Percentiles rank a stretch among this genome's conserved stretches.
Conservation (phyloP, 30 jellyfish, hydroid and myxozoan genomes). For the Aurelia sp. region DNA sequence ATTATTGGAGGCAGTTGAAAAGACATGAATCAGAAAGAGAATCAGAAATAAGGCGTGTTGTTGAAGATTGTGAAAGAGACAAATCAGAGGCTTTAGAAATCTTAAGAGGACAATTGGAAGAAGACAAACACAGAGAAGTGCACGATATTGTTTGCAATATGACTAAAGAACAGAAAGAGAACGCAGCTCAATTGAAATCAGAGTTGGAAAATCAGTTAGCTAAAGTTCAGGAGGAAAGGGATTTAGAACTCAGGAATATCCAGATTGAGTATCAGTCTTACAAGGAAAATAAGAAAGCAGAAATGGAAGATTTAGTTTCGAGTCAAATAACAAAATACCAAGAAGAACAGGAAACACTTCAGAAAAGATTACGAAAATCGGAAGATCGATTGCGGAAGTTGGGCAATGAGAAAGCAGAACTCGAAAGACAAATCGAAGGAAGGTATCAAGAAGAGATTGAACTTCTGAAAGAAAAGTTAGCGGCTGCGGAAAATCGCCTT, state of each 20-base stretch:
- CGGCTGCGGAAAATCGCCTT: slow-evolving; percentile 11
- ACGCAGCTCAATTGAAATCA: slow-evolving; percentile 28
- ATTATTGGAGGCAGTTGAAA: slow-evolving; percentile 49
- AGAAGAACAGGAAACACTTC: slow-evolving; percentile 57
- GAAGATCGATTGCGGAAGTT: slow-evolving; percentile 50
- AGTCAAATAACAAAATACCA: slow-evolving; percentile 58
- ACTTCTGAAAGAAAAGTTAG: slow-evolving; percentile 18
- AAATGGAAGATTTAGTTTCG: slow-evolving; percentile 58
- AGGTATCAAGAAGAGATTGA: slow-evolving; percentile 26
- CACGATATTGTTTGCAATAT: slow-evolving; percentile 60
- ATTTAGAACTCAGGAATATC: slow-evolving; percentile 49
- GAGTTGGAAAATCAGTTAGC: slow-evolving; percentile 62
- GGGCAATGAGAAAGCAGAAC: slow-evolving; percentile 40
- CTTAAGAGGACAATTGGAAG: slow-evolving; percentile 55
- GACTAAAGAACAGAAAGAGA: slow-evolving; percentile 63
- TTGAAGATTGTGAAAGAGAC: slow-evolving; percentile 43
- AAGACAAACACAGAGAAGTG: slow-evolving; percentile 68
- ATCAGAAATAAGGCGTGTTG: slow-evolving; percentile 20
- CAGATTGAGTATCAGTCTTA: slow-evolving; percentile 43
- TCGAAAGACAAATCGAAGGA: slow-evolving; percentile 31
- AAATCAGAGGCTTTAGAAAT: slow-evolving; percentile 35
- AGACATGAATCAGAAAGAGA: slow-evolving; percentile 50
- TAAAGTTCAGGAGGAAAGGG: slow-evolving; percentile 64
- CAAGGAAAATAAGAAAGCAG: slow-evolving; percentile 28
- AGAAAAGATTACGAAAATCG: slow-evolving; percentile 54